Evolutionary conservation across 1,140 invertebrate species (phyloP).

Genomic region (Meloidogyne exigua): DNA sequence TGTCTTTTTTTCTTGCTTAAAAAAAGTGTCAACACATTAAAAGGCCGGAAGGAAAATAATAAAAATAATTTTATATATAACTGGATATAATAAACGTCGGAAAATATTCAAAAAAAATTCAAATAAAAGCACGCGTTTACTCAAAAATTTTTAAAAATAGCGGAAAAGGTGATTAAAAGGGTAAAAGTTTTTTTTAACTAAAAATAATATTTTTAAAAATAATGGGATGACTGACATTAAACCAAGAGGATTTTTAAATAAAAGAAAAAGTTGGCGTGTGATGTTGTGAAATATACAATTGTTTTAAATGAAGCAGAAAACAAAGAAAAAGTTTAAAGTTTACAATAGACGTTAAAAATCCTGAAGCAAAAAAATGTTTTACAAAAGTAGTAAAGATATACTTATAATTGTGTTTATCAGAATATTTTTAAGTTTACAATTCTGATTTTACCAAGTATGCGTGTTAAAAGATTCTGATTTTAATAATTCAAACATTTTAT

Average conservation of each 20-base stretch:
- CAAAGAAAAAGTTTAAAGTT: neutral
- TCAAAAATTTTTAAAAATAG: slow-evolving; percentile 3
- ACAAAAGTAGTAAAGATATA: too few species aligned
- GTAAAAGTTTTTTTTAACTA: neutral
- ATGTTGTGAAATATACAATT: neutral
- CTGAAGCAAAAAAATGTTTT: too few species aligned
- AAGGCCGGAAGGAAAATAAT: slow-evolving; percentile 1
- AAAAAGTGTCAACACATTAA: neutral
- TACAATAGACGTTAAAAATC: neutral
- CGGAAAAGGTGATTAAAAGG: neutral
- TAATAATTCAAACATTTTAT: too few species aligned
- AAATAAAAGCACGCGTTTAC: neutral
- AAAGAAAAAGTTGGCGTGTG: neutral
- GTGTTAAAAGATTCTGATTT: neutral
- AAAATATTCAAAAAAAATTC: neutral
- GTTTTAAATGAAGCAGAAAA: neutral
- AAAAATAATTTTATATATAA: neutral
- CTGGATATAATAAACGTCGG: neutral
- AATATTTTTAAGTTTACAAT: neutral
- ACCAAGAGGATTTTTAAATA: neutral
- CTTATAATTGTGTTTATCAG: too few species aligned
- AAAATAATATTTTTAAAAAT: neutral
- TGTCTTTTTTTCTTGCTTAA: neutral
- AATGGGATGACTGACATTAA: neutral
- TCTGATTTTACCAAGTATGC: neutral